Percentiles rank a stretch among this genome's conserved stretches.
phyloP scores from a whole-genome alignment of 2,797 vertebrate species.

The Muscicapa striata region DNA sequence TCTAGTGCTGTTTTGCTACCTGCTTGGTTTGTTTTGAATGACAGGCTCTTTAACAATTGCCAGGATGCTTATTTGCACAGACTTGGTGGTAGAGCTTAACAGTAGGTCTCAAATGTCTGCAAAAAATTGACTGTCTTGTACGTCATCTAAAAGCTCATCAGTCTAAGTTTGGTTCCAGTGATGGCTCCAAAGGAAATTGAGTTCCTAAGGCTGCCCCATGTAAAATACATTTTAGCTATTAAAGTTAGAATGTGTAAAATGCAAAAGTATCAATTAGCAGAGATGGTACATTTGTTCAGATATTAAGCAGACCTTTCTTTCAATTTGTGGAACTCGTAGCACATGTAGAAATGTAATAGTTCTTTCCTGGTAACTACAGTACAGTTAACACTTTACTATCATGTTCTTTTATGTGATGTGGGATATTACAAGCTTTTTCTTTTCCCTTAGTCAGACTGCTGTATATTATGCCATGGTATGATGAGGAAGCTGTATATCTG shows the following conservation, averaged over 20 bases:
- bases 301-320: not conserved
- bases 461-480: not conserved
- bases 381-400: not conserved
- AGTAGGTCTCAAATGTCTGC: not conserved
- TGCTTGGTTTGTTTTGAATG: not conserved
- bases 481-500: not conserved
- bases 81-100: not conserved
- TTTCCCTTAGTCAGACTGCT: not conserved
- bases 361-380: not conserved
- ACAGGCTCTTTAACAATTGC: not conserved
- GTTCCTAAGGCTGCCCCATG: not conserved
- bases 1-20: not conserved
- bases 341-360: not conserved
- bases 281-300: not conserved
- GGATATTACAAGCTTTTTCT: not conserved
- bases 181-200: not conserved
- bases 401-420: not conserved
- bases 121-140: not conserved
- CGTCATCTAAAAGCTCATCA: not conserved
- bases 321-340: not conserved
- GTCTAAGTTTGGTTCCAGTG: not conserved
- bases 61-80: not conserved
- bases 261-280: not conserved
- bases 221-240: not conserved
- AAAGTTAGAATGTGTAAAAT: not conserved